Base-by-base conservation (phyloP, 2,113 vertebrate genomes). In the Rhabdomys dilectus region DNA sequence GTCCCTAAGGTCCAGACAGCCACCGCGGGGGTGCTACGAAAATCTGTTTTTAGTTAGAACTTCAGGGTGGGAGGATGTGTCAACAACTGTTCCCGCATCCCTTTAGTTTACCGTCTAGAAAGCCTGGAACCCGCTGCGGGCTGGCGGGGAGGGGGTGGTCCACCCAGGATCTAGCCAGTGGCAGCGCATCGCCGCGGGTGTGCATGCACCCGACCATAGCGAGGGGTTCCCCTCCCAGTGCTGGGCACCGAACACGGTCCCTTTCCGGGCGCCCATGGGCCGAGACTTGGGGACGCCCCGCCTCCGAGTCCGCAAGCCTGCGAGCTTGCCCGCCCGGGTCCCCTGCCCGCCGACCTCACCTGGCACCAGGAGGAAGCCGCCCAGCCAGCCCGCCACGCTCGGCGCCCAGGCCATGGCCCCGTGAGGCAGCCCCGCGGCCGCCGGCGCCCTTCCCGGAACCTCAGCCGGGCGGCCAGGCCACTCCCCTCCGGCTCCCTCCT, bases 351-450 rank as follows among this genome's bases (percentile, higher is more conserved):
- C 1, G 31, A 17, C 36, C 97, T 98, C 94, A 98, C 98, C 98
- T 96, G 97, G 72, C 91, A 81, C 24, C 85, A 98, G 88, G n/a
- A 98, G 89, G 75, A 94, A 97, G 88, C 90, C 22, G 72, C 78
- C 91, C 96, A 98, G 94, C 97, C 12, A 96, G 88, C 42, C 72
- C 88, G 19, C 8, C 4, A 94, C 0, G 77, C 7, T 75, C 93
- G 89, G 53, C 58, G 56, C 36, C 87, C 68, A 26, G 36, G 36
- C 96, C 98, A 98, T 96, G 68, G 75, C 73, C 66, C 78, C 9
- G 26, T 22, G 9, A 7, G 26, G 72, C 22, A 21, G 53, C 60
- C 56, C 88, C 17, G 45, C 36, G 26, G 88, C 72, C 58, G 39
- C 58, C 2, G 68, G 45, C 7, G 13, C 42, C 34, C 97, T 97